Conservation (phyloP, 2,888 invertebrate genomes). For the Ceratothoa steindachneri region DNA sequence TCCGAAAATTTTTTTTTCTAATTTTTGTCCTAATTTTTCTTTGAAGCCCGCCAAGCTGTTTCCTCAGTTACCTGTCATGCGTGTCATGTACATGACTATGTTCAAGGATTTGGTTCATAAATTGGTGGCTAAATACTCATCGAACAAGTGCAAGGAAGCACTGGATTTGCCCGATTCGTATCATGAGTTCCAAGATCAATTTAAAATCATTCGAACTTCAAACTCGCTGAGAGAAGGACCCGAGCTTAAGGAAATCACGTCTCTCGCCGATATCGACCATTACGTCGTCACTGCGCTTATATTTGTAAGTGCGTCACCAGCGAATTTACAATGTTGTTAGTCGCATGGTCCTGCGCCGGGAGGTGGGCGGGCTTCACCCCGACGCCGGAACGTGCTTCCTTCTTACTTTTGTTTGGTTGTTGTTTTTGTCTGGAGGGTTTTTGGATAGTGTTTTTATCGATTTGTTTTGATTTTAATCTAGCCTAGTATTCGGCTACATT, state of each 20-base stretch:
- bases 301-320: slow-evolving; percentile 51
- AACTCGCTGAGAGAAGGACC: slow-evolving; percentile 51
- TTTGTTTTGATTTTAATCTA: too few species aligned
- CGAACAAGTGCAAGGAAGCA: slow-evolving; percentile 25
- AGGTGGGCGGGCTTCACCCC: too few species aligned
- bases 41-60: slow-evolving; percentile 27
- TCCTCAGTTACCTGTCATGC: slow-evolving; percentile 26
- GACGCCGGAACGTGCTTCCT: too few species aligned
- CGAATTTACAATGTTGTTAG: too few species aligned
- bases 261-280: slow-evolving; percentile 57
- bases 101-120: slow-evolving; percentile 37
- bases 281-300: slow-evolving; percentile 60
- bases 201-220: slow-evolving; percentile 52
- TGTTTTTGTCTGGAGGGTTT: too few species aligned
- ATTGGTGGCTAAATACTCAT: slow-evolving; percentile 33
- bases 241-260: slow-evolving; percentile 54
- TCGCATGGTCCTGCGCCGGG: too few species aligned
- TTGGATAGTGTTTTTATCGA: too few species aligned
- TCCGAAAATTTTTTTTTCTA: too few species aligned
- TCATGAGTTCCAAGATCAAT: slow-evolving; percentile 49
- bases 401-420: too few species aligned
- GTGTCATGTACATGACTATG: slow-evolving; percentile 31
- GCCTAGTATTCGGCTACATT: too few species aligned
- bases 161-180: slow-evolving; percentile 49
- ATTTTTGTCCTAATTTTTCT: background rate